Conservation (phyloP, 1,140 invertebrate species). For the Brachionus calyciflorus region DNA sequence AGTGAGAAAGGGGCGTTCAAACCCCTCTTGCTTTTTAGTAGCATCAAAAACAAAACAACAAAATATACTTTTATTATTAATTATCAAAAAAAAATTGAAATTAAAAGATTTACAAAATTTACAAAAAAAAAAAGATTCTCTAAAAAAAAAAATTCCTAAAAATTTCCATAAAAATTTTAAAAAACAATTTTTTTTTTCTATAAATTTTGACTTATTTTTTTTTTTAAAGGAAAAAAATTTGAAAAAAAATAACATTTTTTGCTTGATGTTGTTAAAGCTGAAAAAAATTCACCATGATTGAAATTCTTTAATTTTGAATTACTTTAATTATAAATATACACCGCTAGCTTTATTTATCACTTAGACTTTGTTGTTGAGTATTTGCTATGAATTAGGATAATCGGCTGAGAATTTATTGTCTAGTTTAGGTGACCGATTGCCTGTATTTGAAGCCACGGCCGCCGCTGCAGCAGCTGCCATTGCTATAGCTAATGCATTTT, state of each 20-base stretch:
- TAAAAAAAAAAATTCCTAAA: conserved; percentile 13
- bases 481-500: background rate
- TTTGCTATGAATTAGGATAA: background rate
- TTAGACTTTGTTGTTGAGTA: background rate
- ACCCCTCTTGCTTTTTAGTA: too few relatives aligned
- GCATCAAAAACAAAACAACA: background rate
- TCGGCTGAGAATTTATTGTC: background rate
- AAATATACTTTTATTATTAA: background rate
- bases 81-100: background rate
- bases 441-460: background rate
- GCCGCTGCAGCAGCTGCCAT: conserved; percentile 35
- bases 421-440: background rate
- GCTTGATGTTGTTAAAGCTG: too few relatives aligned
- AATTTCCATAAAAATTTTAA: background rate
- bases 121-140: conserved; percentile 14
- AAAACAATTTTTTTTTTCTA: background rate
- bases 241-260: too few relatives aligned
- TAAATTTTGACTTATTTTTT: background rate
- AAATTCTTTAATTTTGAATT: too few relatives aligned
- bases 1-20: too few relatives aligned
- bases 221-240: background rate
- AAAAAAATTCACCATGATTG: too few relatives aligned
- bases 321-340: too few relatives aligned
- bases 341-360: too few relatives aligned
- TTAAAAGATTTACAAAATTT: conserved; percentile 34